A percentile compares a stretch with the other conserved stretches of the same genome.
Evolutionary conservation across 2,797 vertebrate species (phyloP).

Genomic region (Sebastes itinus): DNA sequence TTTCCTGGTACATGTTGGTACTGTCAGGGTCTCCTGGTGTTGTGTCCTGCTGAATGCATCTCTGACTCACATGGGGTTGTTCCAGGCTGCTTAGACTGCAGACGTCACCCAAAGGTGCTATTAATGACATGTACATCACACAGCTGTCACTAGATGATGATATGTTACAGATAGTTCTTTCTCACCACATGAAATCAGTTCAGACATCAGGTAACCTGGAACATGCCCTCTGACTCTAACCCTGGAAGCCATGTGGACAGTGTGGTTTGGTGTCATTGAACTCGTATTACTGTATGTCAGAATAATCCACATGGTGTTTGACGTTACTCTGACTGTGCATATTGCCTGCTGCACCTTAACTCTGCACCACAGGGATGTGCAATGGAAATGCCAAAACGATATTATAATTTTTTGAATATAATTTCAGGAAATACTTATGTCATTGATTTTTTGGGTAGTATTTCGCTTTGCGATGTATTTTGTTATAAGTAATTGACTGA

Average conservation of each 20-base stretch:
- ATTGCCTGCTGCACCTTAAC: conserved; percentile 36
- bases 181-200: neutral
- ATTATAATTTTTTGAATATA: neutral
- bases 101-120: neutral
- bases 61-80: conserved; percentile 22
- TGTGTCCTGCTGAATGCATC: neutral
- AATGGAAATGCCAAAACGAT: conserved; percentile 75
- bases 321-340: conserved; percentile 10
- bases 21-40: conserved; percentile 11
- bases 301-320: neutral
- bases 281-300: neutral
- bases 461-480: neutral
- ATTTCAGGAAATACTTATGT: neutral
- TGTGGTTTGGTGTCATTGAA: neutral
- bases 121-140: neutral
- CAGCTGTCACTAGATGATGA: neutral
- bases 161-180: neutral
- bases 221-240: conserved; percentile 11
- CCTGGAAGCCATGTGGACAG: neutral
- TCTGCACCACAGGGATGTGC: conserved; percentile 49
- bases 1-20: neutral
- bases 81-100: conserved; percentile 41
- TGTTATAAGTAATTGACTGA: neutral
- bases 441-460: neutral
- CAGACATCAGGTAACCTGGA: conserved; percentile 33